phyloP scores from a whole-genome alignment of 2,113 vertebrate genomes.

The Sorex fumeus region DNA sequence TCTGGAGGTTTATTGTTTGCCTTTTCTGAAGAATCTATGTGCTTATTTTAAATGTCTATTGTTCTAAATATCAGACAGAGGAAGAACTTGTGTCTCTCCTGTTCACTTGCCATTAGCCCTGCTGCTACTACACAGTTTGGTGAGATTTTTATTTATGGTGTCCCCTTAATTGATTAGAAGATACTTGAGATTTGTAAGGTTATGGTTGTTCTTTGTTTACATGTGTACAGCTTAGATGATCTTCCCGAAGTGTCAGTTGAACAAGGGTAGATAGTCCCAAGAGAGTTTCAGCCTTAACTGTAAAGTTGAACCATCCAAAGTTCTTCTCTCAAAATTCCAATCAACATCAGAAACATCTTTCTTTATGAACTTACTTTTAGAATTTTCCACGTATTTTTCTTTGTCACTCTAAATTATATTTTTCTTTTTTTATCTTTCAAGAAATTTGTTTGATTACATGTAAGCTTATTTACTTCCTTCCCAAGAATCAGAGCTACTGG shows the following conservation, averaged over 20 bases:
- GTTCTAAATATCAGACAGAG: conserved; percentile 13
- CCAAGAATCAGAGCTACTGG: neutral
- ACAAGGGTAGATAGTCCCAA: neutral
- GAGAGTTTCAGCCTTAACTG: no score
- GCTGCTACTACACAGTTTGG: neutral
- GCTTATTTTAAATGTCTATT: no score
- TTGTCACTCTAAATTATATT: neutral
- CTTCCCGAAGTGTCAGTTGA: neutral
- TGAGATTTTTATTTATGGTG: neutral
- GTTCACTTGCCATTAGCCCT: conserved; percentile 9
- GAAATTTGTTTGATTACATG: conserved; percentile 1
- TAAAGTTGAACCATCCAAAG: neutral
- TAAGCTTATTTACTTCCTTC: neutral
- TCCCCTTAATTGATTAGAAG: neutral
- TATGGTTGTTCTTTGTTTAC: neutral
- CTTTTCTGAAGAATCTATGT: neutral
- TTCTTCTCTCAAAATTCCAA: neutral
- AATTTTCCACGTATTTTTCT: neutral
- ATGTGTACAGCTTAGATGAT: neutral
- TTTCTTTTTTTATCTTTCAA: neutral
- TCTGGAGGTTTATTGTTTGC: neutral
- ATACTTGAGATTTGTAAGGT: neutral
- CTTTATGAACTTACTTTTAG: neutral
- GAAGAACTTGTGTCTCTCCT: neutral
- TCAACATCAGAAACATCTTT: neutral